Conservation (phyloP, 2,888 invertebrate species). For the Helicoverpa assulta region DNA sequence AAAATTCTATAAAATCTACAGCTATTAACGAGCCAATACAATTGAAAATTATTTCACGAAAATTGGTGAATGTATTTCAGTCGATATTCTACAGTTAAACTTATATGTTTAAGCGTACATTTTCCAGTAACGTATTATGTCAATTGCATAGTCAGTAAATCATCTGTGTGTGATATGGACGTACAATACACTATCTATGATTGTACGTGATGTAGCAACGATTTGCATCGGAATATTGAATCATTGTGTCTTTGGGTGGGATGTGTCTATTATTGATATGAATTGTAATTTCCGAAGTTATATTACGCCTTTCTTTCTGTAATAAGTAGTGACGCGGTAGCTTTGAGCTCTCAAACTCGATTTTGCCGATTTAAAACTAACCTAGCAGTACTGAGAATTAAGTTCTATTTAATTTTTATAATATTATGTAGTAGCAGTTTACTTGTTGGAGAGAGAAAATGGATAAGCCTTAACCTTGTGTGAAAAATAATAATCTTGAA, state of each 20-base stretch:
- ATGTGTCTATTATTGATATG: background rate
- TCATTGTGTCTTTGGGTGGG: conserved; percentile 3
- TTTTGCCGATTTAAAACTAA: background rate
- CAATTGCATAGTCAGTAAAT: conserved; percentile 35
- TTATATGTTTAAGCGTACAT: conserved; percentile 23
- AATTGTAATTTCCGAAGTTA: background rate
- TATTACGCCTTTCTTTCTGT: background rate
- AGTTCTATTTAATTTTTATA: no score
- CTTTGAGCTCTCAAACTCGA: background rate
- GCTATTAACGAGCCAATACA: background rate
- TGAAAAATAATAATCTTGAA: no score
- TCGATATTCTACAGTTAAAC: background rate
- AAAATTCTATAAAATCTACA: background rate
- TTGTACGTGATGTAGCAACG: background rate
- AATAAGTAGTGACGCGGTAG: background rate
- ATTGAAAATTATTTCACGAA: conserved; percentile 6
- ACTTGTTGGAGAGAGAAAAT: no score
- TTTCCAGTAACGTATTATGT: conserved; percentile 22
- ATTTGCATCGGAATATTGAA: background rate
- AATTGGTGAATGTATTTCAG: background rate
- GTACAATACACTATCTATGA: conserved; percentile 21
- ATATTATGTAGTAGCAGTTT: no score
- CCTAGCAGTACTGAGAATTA: background rate
- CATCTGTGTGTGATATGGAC: conserved; percentile 38
- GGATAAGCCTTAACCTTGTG: no score